A percentile compares a stretch with the other conserved stretches of the same genome.
Conservation (phyloP, 1,140 invertebrate genomes). For the Drosophila parvula region DNA sequence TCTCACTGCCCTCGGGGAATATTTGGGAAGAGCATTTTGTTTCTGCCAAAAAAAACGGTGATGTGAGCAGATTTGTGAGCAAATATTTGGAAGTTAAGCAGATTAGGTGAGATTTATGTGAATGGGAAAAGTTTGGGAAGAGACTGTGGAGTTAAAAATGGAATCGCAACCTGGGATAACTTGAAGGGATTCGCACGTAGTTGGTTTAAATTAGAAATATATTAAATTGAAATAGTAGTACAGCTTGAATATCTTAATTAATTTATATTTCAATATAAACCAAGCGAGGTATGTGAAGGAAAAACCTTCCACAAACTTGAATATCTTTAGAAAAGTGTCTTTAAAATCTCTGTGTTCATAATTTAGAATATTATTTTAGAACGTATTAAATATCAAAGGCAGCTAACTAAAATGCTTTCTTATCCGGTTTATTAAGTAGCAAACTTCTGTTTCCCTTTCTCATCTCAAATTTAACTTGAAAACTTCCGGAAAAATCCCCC, state of each 20-base stretch:
- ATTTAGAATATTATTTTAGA: too few species aligned
- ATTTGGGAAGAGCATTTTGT: conserved; percentile 29
- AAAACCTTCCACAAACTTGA: too few species aligned
- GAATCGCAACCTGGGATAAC: background rate
- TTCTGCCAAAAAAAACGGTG: conserved; percentile 15
- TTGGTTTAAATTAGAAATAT: background rate
- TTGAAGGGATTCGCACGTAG: background rate
- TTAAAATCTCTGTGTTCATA: too few species aligned
- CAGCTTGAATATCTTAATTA: background rate
- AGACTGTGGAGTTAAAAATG: background rate
- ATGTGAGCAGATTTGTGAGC: conserved; percentile 50
- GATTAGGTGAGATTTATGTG: conserved; percentile 19
- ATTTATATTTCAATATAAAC: background rate
- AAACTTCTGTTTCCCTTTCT: background rate
- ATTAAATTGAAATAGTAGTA: background rate
- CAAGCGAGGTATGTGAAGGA: too few species aligned
- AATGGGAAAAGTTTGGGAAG: conserved; percentile 2
- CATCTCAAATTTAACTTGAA: background rate
- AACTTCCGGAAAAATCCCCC: background rate
- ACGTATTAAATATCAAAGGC: conserved; percentile 1
- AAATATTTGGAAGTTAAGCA: conserved; percentile 38
- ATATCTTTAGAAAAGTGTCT: background rate
- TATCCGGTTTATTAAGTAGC: background rate
- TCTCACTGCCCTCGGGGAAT: conserved; percentile 35
- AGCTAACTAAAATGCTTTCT: background rate